Conservation (phyloP, 1,140 invertebrate species). For the Dinoponera quadriceps region DNA sequence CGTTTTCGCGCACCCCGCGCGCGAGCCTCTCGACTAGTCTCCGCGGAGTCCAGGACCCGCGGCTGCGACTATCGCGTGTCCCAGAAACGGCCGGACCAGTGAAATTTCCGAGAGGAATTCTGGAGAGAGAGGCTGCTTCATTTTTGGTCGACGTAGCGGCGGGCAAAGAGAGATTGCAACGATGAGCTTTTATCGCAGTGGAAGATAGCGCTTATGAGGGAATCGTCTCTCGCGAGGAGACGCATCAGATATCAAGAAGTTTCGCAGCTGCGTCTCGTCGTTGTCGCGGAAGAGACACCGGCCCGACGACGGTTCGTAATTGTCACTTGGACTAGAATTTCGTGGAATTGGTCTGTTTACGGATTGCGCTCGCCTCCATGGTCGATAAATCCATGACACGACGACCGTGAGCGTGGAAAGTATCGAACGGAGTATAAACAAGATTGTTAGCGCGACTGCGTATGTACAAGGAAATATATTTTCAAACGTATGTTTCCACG, state of each 20-base stretch:
- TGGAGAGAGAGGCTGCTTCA: background rate
- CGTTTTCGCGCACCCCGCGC: slow-evolving; percentile 52
- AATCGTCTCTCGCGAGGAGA: background rate
- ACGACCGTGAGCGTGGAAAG: slow-evolving; percentile 53
- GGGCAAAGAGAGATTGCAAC: background rate
- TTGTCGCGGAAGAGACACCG: slow-evolving; percentile 8
- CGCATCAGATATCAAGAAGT: background rate
- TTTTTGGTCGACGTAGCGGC: slow-evolving; percentile 3
- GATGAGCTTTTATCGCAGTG: too few species aligned
- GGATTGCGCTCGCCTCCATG: background rate
- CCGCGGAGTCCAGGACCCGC: background rate
- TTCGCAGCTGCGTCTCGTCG: slow-evolving; percentile 8
- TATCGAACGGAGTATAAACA: slow-evolving; percentile 24
- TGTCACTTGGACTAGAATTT: slow-evolving; percentile 6
- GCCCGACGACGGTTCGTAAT: background rate
- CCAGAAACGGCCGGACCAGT: slow-evolving; percentile 2
- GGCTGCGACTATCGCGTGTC: slow-evolving; percentile 30
- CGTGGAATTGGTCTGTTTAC: slow-evolving; percentile 7
- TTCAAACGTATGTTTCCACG: background rate
- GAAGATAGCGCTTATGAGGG: background rate
- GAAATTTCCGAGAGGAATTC: background rate
- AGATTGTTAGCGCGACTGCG: slow-evolving; percentile 7
- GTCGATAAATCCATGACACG: slow-evolving; percentile 31
- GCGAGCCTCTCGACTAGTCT: background rate
- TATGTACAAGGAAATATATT: background rate